phyloP scores from a whole-genome alignment of 1,140 invertebrate genomes.

The Eupristina koningsbergeri region DNA sequence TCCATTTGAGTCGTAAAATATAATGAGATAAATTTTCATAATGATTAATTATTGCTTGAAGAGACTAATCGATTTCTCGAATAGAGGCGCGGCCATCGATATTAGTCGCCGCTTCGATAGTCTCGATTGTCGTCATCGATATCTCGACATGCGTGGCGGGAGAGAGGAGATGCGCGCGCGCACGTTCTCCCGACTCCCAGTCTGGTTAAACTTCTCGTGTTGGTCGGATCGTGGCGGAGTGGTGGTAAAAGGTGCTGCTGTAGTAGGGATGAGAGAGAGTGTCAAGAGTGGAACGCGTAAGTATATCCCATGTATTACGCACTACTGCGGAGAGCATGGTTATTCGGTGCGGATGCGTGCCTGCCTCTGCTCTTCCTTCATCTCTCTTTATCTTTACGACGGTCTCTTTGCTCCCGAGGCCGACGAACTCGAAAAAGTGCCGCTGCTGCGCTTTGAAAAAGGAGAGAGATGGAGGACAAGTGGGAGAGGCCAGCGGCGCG shows the following conservation, averaged over 20 bases:
- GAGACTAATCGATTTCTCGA: neutral
- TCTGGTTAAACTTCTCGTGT: constrained; percentile 30
- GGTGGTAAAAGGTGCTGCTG: constrained; percentile 38
- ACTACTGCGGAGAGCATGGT: neutral
- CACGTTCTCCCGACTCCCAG: constrained; percentile 6
- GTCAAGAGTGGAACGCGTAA: constrained; percentile 33
- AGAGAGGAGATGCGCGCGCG: constrained; percentile 27
- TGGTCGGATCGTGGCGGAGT: constrained; percentile 24
- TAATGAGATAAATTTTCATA: too few species aligned
- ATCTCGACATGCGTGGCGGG: constrained; percentile 14
- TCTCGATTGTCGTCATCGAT: neutral
- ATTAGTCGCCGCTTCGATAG: too few species aligned
- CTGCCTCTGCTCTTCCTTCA: neutral
- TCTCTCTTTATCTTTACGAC: neutral
- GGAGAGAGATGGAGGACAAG: neutral
- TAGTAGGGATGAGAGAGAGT: constrained; percentile 40
- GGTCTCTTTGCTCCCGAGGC: constrained; percentile 51
- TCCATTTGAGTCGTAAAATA: too few species aligned
- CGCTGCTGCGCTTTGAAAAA: constrained; percentile 39
- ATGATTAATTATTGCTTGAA: too few species aligned
- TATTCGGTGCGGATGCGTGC: neutral
- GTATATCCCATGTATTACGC: constrained; percentile 8
- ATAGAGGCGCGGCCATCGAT: neutral
- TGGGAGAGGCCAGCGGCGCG: neutral
- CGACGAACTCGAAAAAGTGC: constrained; percentile 57